Base-by-base conservation (phyloP, 2,888 invertebrate species). In the Neria commutata region DNA sequence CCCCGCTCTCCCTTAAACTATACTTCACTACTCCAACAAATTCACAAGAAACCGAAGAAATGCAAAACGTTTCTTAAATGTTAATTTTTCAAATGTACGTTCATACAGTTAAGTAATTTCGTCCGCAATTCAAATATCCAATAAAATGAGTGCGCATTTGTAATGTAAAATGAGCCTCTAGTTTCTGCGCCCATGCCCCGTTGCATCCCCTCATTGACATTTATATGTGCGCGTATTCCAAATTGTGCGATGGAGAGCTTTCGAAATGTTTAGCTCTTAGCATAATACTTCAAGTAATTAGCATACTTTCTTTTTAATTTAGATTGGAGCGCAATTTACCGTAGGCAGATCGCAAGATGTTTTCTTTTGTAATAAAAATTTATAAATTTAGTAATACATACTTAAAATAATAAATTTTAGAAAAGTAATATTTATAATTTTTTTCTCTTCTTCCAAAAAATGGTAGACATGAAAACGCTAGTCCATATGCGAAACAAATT, bases 331-430 rank as follows among this genome's bases (percentile, higher is more conserved):
- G 60, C 59, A 63, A 60, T 58, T 58, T 58, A 49, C 45, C 52
- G 33, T 56, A 53, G 54, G 51, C 17, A 56, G 45, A 51, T 51
- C 58, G 58, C 40, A 34, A 26, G 56, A 58, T 69, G 63, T 65
- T n/a, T n/a, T n/a, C n/a, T n/a, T 75, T 74, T 73, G 74, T 75
- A 75, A 75, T 73, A n/a, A n/a, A n/a, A n/a, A 75, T 73, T 63
- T 74, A 66, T 50, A 49, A 54, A 57, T 54, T 67, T 74, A 74
- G 72, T 73, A 74, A 75, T 73, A n/a, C 23, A 68, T 73, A 71
- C 73, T 73, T 68, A 74, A n/a, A n/a, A n/a, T n/a, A n/a, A 70
- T 73, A 74, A 73, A 74, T 75, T 70, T 66, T 71, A 74, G 72
- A 49, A 42, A 56, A 33, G 33, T 46, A 58, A 34, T 40, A n/a